Evolutionary conservation across 2,888 invertebrate genomes (phyloP).

Genomic region (Cactoblastis cactorum): DNA sequence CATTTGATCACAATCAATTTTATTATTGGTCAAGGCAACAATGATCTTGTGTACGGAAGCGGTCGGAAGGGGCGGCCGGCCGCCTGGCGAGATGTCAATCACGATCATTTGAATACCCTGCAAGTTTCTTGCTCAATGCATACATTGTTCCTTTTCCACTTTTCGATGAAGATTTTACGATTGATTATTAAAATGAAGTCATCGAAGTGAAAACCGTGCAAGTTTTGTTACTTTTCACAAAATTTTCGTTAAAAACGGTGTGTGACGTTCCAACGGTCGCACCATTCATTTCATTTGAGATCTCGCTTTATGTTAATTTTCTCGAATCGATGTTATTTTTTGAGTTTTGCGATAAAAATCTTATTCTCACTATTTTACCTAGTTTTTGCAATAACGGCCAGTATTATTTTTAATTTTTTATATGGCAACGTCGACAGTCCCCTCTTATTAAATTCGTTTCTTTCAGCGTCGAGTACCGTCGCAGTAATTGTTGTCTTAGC

Average conservation of each 20-base stretch:
- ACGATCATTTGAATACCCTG: conserved; percentile 65
- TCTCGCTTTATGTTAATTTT: conserved; percentile 13
- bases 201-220: conserved; percentile 59
- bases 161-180: conserved; percentile 67
- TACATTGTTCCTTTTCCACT: conserved; percentile 62
- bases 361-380: not conserved
- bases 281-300: conserved; percentile 26
- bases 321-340: conserved; percentile 1
- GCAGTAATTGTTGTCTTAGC: conserved; percentile 43
- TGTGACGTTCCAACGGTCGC: conserved; percentile 63
- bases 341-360: conserved; percentile 9
- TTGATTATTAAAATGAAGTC: conserved; percentile 61
- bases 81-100: conserved; percentile 77
- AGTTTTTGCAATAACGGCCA: conserved; percentile 2
- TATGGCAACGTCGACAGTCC: not conserved
- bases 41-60: conserved; percentile 43
- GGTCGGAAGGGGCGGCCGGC: conserved; percentile 46
- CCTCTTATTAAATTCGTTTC: not conserved
- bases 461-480: conserved; percentile 1
- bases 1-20: conserved; percentile 62
- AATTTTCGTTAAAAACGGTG: conserved; percentile 42
- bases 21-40: conserved; percentile 66
- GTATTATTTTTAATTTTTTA: conserved; percentile 4
- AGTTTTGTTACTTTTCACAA: conserved; percentile 41
- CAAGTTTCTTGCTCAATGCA: conserved; percentile 16